Evolutionary conservation across 35 echinoderm and acorn worm species (phyloP).

Genomic region (Ophiothrix spiculata): DNA sequence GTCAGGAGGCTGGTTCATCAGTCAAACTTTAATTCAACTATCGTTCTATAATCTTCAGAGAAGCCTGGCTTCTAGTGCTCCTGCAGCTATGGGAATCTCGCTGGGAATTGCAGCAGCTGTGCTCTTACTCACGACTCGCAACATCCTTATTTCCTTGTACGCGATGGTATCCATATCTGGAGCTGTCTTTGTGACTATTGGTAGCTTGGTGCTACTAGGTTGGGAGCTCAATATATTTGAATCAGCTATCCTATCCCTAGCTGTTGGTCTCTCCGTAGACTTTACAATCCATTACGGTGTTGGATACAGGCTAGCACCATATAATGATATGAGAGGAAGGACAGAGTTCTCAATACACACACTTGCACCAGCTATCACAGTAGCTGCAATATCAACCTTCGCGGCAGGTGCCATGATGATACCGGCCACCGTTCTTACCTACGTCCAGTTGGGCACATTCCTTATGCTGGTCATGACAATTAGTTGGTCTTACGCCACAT

Average conservation of each 20-base stretch:
- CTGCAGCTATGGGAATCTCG: slow-evolving; percentile 49
- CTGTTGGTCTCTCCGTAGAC: slow-evolving; percentile 85
- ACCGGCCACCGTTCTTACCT: slow-evolving; percentile 57
- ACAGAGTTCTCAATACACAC: slow-evolving; percentile 41
- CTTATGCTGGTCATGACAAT: slow-evolving; percentile 71
- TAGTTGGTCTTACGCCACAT: slow-evolving; percentile 76
- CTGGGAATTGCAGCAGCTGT: slow-evolving; percentile 53
- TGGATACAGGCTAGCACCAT: slow-evolving; percentile 65
- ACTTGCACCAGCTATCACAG: slow-evolving; percentile 57
- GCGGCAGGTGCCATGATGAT: slow-evolving; percentile 77
- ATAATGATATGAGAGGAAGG: slow-evolving; percentile 22
- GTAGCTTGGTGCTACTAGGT: slow-evolving; percentile 60
- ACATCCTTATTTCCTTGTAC: slow-evolving; percentile 63
- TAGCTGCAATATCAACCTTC: slow-evolving; percentile 79
- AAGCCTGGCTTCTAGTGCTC: slow-evolving; percentile 37
- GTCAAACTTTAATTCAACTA: slow-evolving; percentile 27
- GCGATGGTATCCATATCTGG: slow-evolving; percentile 72
- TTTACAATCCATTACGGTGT: slow-evolving; percentile 94
- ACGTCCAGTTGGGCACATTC: slow-evolving; percentile 75
- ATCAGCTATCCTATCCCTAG: slow-evolving; percentile 70
- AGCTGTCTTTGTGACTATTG: slow-evolving; percentile 65
- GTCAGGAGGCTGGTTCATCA: slow-evolving; percentile 53
- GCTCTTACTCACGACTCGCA: slow-evolving; percentile 56
- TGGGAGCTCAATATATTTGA: slow-evolving; percentile 95
- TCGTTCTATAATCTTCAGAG: slow-evolving; percentile 70